Evolutionary conservation across 2,797 vertebrate genomes (phyloP).

Genomic region (Acanthurus leucopareius): DNA sequence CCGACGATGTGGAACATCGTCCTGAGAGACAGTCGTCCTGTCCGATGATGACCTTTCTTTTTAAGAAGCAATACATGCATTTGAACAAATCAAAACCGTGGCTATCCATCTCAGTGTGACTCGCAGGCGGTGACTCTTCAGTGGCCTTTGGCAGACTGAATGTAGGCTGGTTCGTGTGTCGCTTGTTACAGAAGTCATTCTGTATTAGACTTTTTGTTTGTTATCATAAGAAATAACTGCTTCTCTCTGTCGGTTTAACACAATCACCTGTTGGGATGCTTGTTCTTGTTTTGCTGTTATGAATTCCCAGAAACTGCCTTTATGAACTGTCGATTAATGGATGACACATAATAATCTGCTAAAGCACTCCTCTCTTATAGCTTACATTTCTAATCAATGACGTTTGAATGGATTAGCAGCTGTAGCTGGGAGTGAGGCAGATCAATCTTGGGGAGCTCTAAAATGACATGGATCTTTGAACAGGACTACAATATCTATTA

Average conservation of each 20-base stretch:
- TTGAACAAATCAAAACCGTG: conserved; percentile 53
- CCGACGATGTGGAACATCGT: not conserved
- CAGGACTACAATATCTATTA: conserved; percentile 69
- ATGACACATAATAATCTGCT: conserved; percentile 34
- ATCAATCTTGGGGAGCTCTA: conserved; percentile 63
- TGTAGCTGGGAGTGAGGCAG: conserved; percentile 67
- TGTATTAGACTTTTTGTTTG: conserved; percentile 42
- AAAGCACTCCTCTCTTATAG: conserved; percentile 48
- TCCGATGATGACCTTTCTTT: conserved; percentile 30
- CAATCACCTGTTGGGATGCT: conserved; percentile 56
- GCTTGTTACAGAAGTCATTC: conserved; percentile 36
- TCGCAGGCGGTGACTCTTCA: conserved; percentile 50
- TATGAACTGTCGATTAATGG: conserved; percentile 44
- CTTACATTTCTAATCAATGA: conserved; percentile 55
- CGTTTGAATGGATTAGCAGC: conserved; percentile 55
- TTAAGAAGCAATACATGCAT: conserved; percentile 74
- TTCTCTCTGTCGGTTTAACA: conserved; percentile 57
- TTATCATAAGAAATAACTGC: conserved; percentile 39
- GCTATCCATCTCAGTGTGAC: conserved; percentile 51
- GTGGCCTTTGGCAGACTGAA: conserved; percentile 74
- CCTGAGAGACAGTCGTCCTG: conserved; percentile 1
- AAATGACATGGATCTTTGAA: conserved; percentile 73
- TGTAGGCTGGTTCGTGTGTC: conserved; percentile 65
- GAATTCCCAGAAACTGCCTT: conserved; percentile 68
- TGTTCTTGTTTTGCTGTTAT: conserved; percentile 47